Percentiles rank a stretch among this genome's conserved stretches.
These are phyloP conservation scores for Dryobates pubescens DNA, from an alignment of 2,797 vertebrate species.

Conservation along the genomic window DNA sequence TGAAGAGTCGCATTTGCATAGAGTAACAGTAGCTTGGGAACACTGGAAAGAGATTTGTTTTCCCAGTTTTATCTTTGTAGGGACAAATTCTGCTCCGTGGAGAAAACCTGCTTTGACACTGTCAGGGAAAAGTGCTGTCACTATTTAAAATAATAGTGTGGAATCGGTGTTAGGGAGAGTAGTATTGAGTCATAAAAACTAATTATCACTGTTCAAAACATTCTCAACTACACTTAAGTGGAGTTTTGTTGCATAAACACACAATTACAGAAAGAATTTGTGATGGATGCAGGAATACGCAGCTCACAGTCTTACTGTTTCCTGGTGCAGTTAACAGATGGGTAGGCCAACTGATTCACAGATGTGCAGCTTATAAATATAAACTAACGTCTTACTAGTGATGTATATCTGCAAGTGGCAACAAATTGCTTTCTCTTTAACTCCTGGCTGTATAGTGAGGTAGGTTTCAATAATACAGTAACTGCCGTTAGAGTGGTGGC, in stretches of 20 bases:
- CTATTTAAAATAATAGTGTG: constrained; percentile 56
- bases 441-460: constrained; percentile 71
- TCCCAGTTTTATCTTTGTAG: neutral
- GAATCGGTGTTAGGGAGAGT: constrained; percentile 57
- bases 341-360: constrained; percentile 84
- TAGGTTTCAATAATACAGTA: constrained; percentile 65
- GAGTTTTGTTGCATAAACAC: constrained; percentile 80
- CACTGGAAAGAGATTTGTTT: neutral
- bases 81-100: constrained; percentile 21
- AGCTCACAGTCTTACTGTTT: constrained; percentile 78
- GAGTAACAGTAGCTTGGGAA: neutral
- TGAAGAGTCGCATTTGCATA: neutral
- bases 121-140: constrained; percentile 22
- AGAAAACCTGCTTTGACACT: constrained; percentile 34
- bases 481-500: constrained; percentile 38
- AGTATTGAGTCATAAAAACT: constrained; percentile 73
- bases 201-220: constrained; percentile 78
- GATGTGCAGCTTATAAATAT: constrained; percentile 84
- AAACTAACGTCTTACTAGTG: constrained; percentile 80
- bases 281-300: constrained; percentile 78
- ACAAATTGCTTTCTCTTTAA: constrained; percentile 80
- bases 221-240: constrained; percentile 78
- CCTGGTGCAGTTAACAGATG: constrained; percentile 84
- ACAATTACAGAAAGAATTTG: constrained; percentile 82
- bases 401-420: constrained; percentile 79